Percentiles rank a stretch among this genome's conserved stretches.
Evolutionary conservation across 2,113 vertebrate genomes (phyloP).

Genomic region (Semnornis frantzii): DNA sequence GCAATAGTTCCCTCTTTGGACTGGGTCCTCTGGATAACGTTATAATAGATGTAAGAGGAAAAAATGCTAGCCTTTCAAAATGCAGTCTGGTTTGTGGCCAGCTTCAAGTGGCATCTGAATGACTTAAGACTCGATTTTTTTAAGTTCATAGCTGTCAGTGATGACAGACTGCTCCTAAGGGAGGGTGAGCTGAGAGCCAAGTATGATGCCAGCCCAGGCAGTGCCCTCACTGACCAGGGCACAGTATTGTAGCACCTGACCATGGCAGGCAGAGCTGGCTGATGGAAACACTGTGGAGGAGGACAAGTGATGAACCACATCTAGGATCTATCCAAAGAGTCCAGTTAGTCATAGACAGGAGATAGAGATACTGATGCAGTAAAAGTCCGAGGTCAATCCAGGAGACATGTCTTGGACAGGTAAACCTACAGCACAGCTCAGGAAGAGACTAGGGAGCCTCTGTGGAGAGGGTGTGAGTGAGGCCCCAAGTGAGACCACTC

Average conservation of each 20-base stretch:
- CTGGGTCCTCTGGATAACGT: not conserved
- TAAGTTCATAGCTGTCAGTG: not conserved
- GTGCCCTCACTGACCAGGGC: not conserved
- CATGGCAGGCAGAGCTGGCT: rapidly evolving
- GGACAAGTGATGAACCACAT: not conserved
- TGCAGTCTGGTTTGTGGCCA: not conserved
- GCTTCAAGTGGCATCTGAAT: not conserved
- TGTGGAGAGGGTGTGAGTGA: not conserved
- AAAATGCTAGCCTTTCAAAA: not conserved
- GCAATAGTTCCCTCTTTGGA: not conserved
- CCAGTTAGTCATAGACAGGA: not conserved
- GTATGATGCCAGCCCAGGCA: not conserved
- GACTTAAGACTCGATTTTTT: not conserved
- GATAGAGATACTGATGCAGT: not conserved
- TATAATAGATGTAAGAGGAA: not conserved
- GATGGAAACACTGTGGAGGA: not conserved
- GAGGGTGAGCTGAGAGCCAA: not conserved
- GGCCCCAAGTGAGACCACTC: not conserved
- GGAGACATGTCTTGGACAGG: not conserved
- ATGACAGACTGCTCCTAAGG: not conserved
- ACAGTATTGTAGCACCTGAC: not conserved
- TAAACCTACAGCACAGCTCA: not conserved
- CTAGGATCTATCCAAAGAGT: not conserved
- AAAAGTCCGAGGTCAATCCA: not conserved
- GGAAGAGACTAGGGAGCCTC: not conserved